These are phyloP conservation scores for Datnioides undecimradiatus DNA, from an alignment of 2,113 vertebrate genomes.

Conservation along the genomic window DNA sequence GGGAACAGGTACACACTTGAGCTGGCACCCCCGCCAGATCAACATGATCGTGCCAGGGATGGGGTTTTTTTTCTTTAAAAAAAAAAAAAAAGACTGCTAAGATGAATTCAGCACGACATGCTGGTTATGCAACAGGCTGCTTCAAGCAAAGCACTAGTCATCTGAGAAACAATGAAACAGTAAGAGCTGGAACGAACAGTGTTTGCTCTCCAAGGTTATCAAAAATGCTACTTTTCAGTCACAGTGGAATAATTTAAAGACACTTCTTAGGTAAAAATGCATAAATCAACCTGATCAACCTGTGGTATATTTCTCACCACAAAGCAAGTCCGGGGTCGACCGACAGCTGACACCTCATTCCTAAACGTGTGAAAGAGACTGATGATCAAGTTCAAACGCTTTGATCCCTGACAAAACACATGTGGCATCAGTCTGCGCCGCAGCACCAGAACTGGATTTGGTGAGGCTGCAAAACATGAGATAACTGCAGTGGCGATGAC, in stretches of 20 bases:
- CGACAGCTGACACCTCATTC: background rate
- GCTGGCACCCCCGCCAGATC: slow-evolving; percentile 34
- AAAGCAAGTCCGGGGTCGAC: background rate
- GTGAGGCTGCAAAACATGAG: slow-evolving; percentile 1
- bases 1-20: slow-evolving; percentile 60
- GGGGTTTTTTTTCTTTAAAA: too few species aligned
- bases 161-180: slow-evolving; percentile 32
- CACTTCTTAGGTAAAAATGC: too few species aligned
- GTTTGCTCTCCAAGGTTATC: slow-evolving; percentile 12
- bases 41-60: slow-evolving; percentile 33
- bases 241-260: background rate
- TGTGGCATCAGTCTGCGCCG: slow-evolving; percentile 6
- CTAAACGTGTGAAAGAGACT: slow-evolving; percentile 11
- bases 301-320: background rate
- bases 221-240: background rate
- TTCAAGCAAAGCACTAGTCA: slow-evolving; percentile 38
- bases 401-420: slow-evolving; percentile 4
- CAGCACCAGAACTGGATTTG: slow-evolving; percentile 4
- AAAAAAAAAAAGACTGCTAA: slow-evolving; percentile 19
- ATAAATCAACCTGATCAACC: too few species aligned
- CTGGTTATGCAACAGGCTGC: slow-evolving; percentile 71
- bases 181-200: slow-evolving; percentile 7
- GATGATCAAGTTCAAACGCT: background rate
- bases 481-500: slow-evolving; percentile 23
- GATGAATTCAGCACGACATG: slow-evolving; percentile 52